Percentiles rank a stretch among this genome's conserved stretches.
phyloP scores from a whole-genome alignment of 2,888 invertebrate species.

The Xanthia togata region DNA sequence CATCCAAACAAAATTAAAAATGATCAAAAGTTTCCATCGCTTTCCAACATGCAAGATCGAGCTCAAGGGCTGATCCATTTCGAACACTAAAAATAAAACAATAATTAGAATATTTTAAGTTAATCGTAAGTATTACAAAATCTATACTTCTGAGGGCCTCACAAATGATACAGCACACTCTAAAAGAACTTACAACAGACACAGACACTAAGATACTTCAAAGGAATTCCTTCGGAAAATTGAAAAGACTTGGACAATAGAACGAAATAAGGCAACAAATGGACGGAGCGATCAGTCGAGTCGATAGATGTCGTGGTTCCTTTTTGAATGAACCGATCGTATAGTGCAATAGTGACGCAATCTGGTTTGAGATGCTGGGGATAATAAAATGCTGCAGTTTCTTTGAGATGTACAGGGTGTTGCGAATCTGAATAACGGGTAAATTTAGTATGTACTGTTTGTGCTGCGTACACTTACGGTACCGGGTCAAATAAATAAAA shows the following conservation, averaged over 20 bases:
- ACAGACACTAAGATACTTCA: conserved; percentile 27
- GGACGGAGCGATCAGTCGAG: conserved; percentile 45
- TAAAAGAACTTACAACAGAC: not conserved
- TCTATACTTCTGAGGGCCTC: no score
- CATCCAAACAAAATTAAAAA: no score
- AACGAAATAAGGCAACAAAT: conserved; percentile 67
- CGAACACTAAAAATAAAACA: no score
- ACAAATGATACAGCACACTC: conserved; percentile 3
- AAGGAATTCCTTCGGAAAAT: conserved; percentile 63
- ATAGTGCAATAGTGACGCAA: conserved; percentile 35
- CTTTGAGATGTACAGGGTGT: not conserved
- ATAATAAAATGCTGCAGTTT: conserved; percentile 16
- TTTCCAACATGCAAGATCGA: no score
- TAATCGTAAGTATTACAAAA: no score
- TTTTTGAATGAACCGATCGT: conserved; percentile 28
- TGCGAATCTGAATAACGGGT: not conserved
- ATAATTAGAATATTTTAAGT: no score
- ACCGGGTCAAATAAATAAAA: no score
- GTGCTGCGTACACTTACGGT: no score
- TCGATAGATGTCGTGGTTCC: conserved; percentile 31
- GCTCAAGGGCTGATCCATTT: no score
- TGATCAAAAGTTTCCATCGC: no score
- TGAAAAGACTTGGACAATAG: conserved; percentile 70
- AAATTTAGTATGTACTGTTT: no score
- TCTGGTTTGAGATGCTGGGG: conserved; percentile 16